Conservation (phyloP, 1,140 invertebrate genomes). For the Triops longicaudatus region DNA sequence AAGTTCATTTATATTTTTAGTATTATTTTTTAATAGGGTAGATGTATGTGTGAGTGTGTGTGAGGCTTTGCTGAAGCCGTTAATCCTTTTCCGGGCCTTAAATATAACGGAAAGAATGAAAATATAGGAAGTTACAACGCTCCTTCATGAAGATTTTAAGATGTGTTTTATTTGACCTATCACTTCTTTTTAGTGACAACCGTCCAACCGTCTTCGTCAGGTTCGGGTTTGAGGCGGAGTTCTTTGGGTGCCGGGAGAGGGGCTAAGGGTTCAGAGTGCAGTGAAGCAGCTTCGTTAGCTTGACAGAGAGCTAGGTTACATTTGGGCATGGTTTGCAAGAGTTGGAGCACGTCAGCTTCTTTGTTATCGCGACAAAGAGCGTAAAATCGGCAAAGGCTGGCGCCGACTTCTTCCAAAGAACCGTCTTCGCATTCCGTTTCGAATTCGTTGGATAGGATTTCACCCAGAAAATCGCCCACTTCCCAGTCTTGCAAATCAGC, state of each 20-base stretch:
- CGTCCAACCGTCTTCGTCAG: constrained; percentile 28
- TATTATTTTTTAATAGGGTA: too few relatives aligned
- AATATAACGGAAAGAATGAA: too few relatives aligned
- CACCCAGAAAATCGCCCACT: constrained; percentile 31
- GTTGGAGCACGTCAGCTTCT: constrained; percentile 23
- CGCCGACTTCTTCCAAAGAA: constrained; percentile 31
- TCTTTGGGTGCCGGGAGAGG: neutral
- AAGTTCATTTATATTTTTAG: too few relatives aligned
- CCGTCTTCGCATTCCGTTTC: constrained; percentile 32
- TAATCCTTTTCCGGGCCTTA: too few relatives aligned
- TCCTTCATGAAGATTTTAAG: neutral
- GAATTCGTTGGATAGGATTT: constrained; percentile 32
- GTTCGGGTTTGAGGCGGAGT: constrained; percentile 9
- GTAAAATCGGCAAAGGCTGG: constrained; percentile 28
- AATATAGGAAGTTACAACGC: too few relatives aligned
- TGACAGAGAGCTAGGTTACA: constrained; percentile 26
- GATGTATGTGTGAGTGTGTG: too few relatives aligned
- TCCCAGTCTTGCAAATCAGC: constrained; percentile 31
- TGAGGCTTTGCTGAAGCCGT: too few relatives aligned
- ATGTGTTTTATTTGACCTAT: constrained; percentile 33
- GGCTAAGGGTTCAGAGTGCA: neutral
- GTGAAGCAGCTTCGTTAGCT: neutral
- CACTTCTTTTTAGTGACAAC: constrained; percentile 24
- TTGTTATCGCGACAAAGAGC: constrained; percentile 24
- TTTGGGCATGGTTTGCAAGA: constrained; percentile 21